Evolutionary conservation across 2,797 vertebrate genomes (phyloP).

Genomic region (Chrysocyon brachyurus): DNA sequence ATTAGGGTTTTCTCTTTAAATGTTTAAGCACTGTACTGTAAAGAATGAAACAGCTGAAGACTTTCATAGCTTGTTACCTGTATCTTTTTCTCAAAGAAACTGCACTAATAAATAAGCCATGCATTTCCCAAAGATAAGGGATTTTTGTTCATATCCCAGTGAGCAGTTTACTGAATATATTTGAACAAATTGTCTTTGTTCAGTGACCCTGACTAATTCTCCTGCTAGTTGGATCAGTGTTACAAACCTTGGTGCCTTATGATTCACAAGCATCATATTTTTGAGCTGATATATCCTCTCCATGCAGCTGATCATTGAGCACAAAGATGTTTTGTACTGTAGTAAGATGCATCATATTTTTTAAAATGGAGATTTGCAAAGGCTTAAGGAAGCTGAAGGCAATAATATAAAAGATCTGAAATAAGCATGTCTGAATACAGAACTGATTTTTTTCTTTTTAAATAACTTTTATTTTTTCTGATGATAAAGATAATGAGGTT

Average conservation of each 20-base stretch:
- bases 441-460: constrained; percentile 49
- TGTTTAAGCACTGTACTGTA: constrained; percentile 52
- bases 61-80: constrained; percentile 71
- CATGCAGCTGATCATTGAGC: constrained; percentile 17
- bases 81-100: constrained; percentile 40
- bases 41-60: constrained; percentile 58
- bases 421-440: constrained; percentile 28
- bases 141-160: constrained; percentile 70
- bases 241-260: constrained; percentile 11
- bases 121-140: constrained; percentile 54
- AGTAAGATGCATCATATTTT: constrained; percentile 39
- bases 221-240: constrained; percentile 57
- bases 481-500: constrained; percentile 51
- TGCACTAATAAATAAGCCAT: constrained; percentile 53
- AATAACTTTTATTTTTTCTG: not conserved
- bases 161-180: constrained; percentile 71
- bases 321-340: constrained; percentile 57
- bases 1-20: constrained; percentile 69
- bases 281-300: constrained; percentile 8
- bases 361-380: constrained; percentile 51
- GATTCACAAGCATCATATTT: constrained; percentile 53
- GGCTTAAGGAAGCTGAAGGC: constrained; percentile 33
- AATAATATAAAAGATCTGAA: constrained; percentile 47
- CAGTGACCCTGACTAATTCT: constrained; percentile 76
- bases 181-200: constrained; percentile 80